Evolutionary conservation across 2,888 invertebrate species (phyloP).

Genomic region (Uropetala carovei): DNA sequence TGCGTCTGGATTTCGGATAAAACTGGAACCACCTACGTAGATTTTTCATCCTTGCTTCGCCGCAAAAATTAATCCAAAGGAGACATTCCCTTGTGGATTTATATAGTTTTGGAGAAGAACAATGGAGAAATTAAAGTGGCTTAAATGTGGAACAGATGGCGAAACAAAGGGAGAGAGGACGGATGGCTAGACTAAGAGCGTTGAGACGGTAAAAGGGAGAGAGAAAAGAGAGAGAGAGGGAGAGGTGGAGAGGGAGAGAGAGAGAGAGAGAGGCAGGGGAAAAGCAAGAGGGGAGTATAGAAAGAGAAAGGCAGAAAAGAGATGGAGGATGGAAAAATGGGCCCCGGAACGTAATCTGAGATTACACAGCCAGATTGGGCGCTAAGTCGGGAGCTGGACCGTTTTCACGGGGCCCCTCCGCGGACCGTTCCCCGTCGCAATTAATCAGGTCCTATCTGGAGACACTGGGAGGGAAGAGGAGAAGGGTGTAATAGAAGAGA

Average conservation of each 20-base stretch:
- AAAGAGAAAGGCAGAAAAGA: neutral
- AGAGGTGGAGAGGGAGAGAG: too few relatives aligned
- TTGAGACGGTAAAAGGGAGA: neutral
- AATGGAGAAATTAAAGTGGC: constrained; percentile 22
- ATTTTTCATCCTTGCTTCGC: neutral
- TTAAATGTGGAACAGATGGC: neutral
- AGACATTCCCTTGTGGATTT: neutral
- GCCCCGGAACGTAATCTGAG: constrained; percentile 51
- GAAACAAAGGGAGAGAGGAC: neutral
- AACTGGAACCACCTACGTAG: neutral
- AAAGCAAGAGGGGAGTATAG: neutral
- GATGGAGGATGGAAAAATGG: constrained; percentile 40
- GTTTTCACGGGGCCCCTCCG: neutral
- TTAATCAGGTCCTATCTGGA: constrained; percentile 59
- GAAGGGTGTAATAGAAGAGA: neutral
- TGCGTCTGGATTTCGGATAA: neutral
- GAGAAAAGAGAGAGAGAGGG: neutral
- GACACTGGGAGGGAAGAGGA: neutral
- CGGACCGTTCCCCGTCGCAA: constrained; percentile 34
- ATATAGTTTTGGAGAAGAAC: neutral
- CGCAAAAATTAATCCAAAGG: neutral
- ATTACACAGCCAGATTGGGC: constrained; percentile 59
- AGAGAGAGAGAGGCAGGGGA: neutral
- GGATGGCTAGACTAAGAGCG: neutral
- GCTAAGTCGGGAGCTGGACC: constrained; percentile 27